These are phyloP conservation scores for Festucalex cinctus DNA, from an alignment of 2,113 vertebrate species.

Conservation along the genomic window DNA sequence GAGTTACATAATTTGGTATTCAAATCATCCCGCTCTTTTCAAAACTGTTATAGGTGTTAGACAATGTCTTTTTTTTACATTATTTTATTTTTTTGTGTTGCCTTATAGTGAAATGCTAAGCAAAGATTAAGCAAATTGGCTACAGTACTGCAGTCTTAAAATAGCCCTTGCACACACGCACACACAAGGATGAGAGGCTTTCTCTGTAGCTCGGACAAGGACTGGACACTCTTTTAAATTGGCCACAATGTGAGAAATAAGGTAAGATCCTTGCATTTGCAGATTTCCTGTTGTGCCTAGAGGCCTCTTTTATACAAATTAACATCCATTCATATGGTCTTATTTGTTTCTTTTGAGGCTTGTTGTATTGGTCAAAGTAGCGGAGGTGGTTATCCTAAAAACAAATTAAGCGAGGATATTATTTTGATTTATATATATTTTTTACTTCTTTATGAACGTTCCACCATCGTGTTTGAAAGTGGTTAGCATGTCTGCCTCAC, in stretches of 20 bases:
- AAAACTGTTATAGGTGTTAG: not conserved
- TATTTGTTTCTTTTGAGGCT: not conserved
- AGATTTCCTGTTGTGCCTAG: not conserved
- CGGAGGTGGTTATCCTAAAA: not conserved
- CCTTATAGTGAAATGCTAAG: conserved; percentile 59
- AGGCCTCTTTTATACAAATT: not conserved
- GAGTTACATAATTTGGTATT: not conserved
- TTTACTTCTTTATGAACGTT: not conserved
- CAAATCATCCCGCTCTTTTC: not conserved
- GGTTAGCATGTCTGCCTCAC: too few species aligned
- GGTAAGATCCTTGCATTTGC: conserved; percentile 53
- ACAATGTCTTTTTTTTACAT: not conserved
- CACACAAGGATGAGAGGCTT: conserved; percentile 62
- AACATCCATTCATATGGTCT: too few species aligned
- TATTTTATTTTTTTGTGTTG: conserved; percentile 10
- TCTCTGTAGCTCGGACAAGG: conserved; percentile 39
- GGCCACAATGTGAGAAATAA: conserved; percentile 49
- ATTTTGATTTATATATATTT: not conserved
- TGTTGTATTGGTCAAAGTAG: not conserved
- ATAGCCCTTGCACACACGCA: conserved; percentile 54
- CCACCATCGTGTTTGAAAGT: not conserved
- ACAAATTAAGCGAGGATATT: not conserved
- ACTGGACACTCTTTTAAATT: conserved; percentile 21
- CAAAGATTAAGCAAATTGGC: conserved; percentile 89
- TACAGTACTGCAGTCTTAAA: conserved; percentile 69